A percentile compares a stretch with the other conserved stretches of the same genome.
These are phyloP conservation scores for Irena cyanogastra DNA, from an alignment of 2,113 vertebrate genomes.

Conservation along the genomic window DNA sequence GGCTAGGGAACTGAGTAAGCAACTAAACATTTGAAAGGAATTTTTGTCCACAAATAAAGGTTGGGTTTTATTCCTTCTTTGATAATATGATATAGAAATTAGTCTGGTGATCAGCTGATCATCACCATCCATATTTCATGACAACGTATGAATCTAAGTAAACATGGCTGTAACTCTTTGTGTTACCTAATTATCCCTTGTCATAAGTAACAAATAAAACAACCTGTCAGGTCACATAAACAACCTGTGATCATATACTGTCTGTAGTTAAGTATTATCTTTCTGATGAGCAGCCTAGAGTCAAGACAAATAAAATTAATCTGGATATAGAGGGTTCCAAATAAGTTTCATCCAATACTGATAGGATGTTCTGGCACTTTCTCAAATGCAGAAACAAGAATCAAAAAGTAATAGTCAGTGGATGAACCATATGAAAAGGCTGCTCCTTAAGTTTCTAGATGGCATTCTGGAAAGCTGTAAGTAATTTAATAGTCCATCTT, in stretches of 20 bases:
- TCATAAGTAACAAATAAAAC: not conserved
- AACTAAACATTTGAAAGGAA: not conserved
- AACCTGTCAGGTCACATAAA: too few relatives aligned
- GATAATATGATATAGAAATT: not conserved
- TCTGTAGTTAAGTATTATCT: not conserved
- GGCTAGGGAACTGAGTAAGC: not conserved
- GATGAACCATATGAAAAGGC: not conserved
- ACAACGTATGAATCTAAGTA: not conserved
- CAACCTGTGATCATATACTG: not conserved
- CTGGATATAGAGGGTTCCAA: not conserved
- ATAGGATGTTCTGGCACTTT: not conserved
- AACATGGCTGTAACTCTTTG: not conserved
- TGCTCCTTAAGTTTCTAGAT: not conserved
- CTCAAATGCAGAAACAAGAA: not conserved
- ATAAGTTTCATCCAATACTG: not conserved
- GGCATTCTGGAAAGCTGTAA: not conserved
- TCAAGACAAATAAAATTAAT: not conserved
- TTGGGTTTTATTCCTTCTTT: not conserved
- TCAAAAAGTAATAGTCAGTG: not conserved
- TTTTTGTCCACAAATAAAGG: not conserved
- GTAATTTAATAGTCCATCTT: not conserved
- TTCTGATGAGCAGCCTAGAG: not conserved
- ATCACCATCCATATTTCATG: not conserved
- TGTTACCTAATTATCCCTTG: not conserved
- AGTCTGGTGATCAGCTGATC: not conserved